Evolutionary conservation across 1,140 invertebrate genomes (phyloP), one percentile per base, ranked within the genome.

Genomic region (Ostrea edulis): DNA sequence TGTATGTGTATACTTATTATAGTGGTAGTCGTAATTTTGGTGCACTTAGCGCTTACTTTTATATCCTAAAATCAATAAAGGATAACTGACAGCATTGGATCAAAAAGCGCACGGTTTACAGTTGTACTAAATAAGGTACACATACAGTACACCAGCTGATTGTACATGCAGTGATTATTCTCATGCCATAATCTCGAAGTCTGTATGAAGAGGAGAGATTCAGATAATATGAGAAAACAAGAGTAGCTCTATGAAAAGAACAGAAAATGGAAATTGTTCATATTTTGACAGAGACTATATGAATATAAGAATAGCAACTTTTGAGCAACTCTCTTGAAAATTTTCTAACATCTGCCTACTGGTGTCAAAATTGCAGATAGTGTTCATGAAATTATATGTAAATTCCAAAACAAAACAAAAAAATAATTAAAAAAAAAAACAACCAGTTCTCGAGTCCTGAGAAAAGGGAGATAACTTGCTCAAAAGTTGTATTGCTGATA

Each of bases 111-210:
- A 44, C 5, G 35, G 35, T 44, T 5, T 1, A 44, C 35, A 44
- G 35, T 44, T 44, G 35, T 5, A 44, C 35, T 44, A 44, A 44
- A 44, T 44, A 44, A 1, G 35, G 1, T 44, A 44, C 35, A 44
- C 35, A 44, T 62, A 62, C 55, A 20, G 55, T 20, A 62, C 20
- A 62, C n/a, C 17, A 62, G n/a, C 0, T 55, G 14, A 55, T 55
- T 55, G 54, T 55, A 9, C 54, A 17, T 55, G 54, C 54, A 12
- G 14, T 62, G 55, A 62, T 62, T 7, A 62, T 35, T 9, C 68
- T 44, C 68, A 29, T 77, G 29, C 68, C 68, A 77, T 77, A 77
- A 77, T 25, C 68, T 77, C 14, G 68, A 77, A 35, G 68, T 17
- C 2, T 25, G 22, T 77, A 77, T 77, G 29, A 29, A 77, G 9